A percentile compares a stretch with the other conserved stretches of the same genome.
Conservation (phyloP, 2,113 vertebrate genomes). For the Chauna torquata region DNA sequence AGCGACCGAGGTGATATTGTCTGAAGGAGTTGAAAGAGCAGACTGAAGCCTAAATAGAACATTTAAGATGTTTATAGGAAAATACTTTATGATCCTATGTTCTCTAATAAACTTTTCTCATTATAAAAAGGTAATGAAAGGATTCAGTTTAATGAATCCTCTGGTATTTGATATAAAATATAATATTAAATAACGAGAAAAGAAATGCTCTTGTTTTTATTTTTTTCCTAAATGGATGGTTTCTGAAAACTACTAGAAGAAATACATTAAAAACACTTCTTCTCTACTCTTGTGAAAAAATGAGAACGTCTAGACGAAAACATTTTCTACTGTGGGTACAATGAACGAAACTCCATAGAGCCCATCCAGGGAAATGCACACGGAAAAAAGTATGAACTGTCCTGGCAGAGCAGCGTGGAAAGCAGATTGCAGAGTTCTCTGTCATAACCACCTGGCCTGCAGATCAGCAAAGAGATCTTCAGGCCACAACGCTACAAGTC, state of each 20-base stretch:
- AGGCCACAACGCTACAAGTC: rapidly evolving
- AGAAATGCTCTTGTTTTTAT: neutral
- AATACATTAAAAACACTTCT: neutral
- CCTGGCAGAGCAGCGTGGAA: neutral
- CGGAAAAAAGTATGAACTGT: neutral
- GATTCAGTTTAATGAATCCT: constrained; percentile 42
- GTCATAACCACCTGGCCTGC: neutral
- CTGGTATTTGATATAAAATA: constrained; percentile 3
- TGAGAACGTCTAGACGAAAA: neutral
- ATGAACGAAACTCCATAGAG: neutral
- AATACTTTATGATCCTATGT: neutral
- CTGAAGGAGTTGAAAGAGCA: neutral
- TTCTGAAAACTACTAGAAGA: neutral
- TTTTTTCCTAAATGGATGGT: neutral
- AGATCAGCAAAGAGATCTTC: neutral
- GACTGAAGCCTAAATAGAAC: neutral
- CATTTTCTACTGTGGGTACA: neutral
- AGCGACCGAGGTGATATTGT: neutral
- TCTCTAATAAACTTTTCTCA: constrained; percentile 43
- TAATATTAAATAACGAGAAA: neutral
- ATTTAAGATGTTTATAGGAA: constrained; percentile 17
- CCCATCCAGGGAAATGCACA: neutral
- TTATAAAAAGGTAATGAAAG: constrained; percentile 43
- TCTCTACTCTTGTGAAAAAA: neutral
- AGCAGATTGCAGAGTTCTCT: neutral